These are phyloP conservation scores for Coilia nasus DNA, from an alignment of 2,797 vertebrate species.

Conservation along the genomic window DNA sequence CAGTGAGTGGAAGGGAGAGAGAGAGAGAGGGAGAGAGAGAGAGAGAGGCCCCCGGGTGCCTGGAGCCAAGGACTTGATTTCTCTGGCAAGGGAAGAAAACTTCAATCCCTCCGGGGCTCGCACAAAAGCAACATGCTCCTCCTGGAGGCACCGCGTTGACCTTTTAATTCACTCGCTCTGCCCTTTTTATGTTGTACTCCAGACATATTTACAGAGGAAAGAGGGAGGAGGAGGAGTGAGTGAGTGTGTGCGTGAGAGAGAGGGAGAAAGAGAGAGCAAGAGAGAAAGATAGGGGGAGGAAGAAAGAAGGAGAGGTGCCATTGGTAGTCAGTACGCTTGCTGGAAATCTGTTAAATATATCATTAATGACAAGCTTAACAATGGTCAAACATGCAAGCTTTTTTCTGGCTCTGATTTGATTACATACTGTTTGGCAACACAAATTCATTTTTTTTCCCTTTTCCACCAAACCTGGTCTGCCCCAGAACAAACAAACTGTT, in stretches of 20 bases:
- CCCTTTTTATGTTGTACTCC: conserved; percentile 78
- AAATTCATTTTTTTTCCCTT: neutral
- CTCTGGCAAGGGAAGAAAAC: conserved; percentile 78
- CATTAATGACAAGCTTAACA: conserved; percentile 4
- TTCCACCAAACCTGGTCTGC: conserved; percentile 22
- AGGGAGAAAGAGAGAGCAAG: conserved; percentile 42
- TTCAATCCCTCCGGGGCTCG: conserved; percentile 68
- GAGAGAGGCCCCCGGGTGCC: conserved; percentile 54
- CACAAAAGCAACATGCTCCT: conserved; percentile 82
- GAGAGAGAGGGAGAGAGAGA: neutral
- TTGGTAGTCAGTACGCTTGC: neutral
- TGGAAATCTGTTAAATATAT: neutral
- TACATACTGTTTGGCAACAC: conserved; percentile 1
- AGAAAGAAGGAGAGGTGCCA: conserved; percentile 10
- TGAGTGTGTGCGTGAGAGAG: conserved; percentile 23
- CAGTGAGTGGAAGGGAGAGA: conserved; percentile 65
- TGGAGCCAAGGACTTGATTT: conserved; percentile 77
- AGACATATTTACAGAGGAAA: conserved; percentile 68
- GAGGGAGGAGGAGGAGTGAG: conserved; percentile 46
- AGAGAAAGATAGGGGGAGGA: neutral
- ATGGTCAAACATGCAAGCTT: conserved; percentile 21
- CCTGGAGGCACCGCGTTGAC: conserved; percentile 79
- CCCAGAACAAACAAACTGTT: conserved; percentile 32
- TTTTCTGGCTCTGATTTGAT: neutral
- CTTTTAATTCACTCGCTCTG: conserved; percentile 79